Percentiles rank a stretch among this genome's conserved stretches.
phyloP scores from a whole-genome alignment of 2,797 vertebrate species.

The Mormyrops attenuatus region DNA sequence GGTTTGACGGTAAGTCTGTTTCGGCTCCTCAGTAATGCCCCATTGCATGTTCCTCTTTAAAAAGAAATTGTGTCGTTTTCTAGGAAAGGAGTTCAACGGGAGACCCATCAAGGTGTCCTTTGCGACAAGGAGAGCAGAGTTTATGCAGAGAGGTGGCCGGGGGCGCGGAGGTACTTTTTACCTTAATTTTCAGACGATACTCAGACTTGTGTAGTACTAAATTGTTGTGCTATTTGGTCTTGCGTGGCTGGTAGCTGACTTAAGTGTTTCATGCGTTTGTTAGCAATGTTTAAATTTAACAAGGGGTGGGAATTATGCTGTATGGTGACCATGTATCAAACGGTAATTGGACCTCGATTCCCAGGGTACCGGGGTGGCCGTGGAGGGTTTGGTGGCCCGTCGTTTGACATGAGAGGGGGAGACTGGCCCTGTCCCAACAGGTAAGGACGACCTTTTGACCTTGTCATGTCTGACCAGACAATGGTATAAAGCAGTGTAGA shows the following conservation, averaged over 20 bases:
- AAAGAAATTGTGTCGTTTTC: not conserved
- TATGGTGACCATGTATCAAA: not conserved
- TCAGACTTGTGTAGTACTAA: no score
- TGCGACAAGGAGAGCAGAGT: constrained; percentile 92
- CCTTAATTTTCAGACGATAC: not conserved
- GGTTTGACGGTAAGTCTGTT: constrained; percentile 83
- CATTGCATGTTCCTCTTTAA: not conserved
- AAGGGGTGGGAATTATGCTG: not conserved
- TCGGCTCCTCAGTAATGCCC: not conserved
- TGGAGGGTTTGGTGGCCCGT: constrained; percentile 76
- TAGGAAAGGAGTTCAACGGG: constrained; percentile 93
- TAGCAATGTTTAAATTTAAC: not conserved
- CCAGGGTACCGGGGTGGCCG: constrained; percentile 49
- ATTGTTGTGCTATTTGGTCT: not conserved
- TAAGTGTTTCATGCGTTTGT: not conserved
- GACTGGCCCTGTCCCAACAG: constrained; percentile 98
- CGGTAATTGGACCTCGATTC: not conserved
- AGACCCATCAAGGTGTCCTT: constrained; percentile 93
- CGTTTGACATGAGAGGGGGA: constrained; percentile 87
- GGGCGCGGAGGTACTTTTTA: constrained; percentile 53
- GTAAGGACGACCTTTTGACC: constrained; percentile 47
- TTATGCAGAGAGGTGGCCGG: constrained; percentile 80
- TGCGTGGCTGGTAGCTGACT: not conserved
- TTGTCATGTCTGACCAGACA: not conserved
- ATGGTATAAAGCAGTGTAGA: not conserved